Evolutionary conservation across 2,888 invertebrate genomes (phyloP), one percentile per base, ranked within the genome.

Genomic region (Pammene aurita): DNA sequence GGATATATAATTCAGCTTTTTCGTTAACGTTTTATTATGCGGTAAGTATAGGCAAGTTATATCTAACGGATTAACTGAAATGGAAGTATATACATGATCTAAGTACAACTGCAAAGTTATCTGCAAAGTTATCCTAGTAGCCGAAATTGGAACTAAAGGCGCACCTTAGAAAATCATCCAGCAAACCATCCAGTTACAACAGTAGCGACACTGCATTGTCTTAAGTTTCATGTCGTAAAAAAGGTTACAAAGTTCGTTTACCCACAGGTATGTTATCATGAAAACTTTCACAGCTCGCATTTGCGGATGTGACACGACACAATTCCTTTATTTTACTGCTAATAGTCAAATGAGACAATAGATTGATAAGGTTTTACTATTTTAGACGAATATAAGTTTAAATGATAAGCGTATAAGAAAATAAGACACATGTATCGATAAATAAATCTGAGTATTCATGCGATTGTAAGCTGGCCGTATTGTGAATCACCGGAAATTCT

Each of bases 171-270:
- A 18, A 61, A 38, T 50, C n/a, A n/a, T 38, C 35, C n/a, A n/a
- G n/a, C n/a, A n/a, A n/a, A 38, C 16, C 13, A 7, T 16, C 38
- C 34, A 16, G 16, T 61, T 58, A 26, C 7, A 38, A 61, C 38
- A 50, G 48, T 35, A 50, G 61, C 50, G 61, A 48, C 61, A 61
- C 0, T 38, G 13, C 35, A 26, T 54, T n/a, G 41, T 7, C 41
- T 63, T 54, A 34, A 54, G 42, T 63, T 41, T 63, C n/a, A n/a
- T 52, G 42, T 42, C 48, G 35, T 44, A 48, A 26, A 26, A 42
- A 63, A 63, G 54, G 63, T 63, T 54, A 54, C 52, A 7, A 54
- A 63, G 63, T 63, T 63, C 63, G 42, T 63, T 63, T 63, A 63
- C 63, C 63, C 42, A 63, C 54, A 61, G 58, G 44, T 61, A 46